phyloP scores from a whole-genome alignment of 2,113 vertebrate species.

The Neolamprologus cancellatus region DNA sequence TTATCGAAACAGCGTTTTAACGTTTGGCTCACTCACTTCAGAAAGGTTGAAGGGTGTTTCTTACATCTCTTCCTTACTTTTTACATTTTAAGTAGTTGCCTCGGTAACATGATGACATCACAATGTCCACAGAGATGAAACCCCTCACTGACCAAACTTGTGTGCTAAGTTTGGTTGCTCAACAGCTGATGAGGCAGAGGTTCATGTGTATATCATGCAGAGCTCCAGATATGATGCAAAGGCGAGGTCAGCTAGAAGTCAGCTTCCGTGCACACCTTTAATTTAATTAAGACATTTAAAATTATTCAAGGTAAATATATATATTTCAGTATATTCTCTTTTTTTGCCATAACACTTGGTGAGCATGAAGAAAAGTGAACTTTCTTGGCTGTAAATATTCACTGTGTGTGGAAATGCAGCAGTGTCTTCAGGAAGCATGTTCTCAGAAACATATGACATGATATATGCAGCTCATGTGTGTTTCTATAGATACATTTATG shows the following conservation, averaged over 20 bases:
- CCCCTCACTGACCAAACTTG: not conserved
- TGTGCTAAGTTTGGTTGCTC: not conserved
- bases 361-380: not conserved
- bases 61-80: not conserved
- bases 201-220: not conserved
- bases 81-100: not conserved
- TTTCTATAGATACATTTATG: not conserved
- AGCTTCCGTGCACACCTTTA: not conserved
- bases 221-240: not conserved
- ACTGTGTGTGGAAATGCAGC: not conserved
- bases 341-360: not conserved
- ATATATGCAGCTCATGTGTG: not conserved
- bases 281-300: not conserved
- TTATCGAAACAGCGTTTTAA: not conserved
- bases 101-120: rapidly evolving
- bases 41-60: not conserved
- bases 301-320: not conserved
- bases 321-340: rapidly evolving
- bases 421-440: not conserved
- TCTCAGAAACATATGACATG: not conserved
- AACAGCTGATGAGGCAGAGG: rapidly evolving
- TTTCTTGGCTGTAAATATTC: not conserved
- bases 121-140: not conserved
- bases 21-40: not conserved
- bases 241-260: rapidly evolving